phyloP scores from a whole-genome alignment of 2,888 invertebrate species.

The Drosophila kuntzei region DNA sequence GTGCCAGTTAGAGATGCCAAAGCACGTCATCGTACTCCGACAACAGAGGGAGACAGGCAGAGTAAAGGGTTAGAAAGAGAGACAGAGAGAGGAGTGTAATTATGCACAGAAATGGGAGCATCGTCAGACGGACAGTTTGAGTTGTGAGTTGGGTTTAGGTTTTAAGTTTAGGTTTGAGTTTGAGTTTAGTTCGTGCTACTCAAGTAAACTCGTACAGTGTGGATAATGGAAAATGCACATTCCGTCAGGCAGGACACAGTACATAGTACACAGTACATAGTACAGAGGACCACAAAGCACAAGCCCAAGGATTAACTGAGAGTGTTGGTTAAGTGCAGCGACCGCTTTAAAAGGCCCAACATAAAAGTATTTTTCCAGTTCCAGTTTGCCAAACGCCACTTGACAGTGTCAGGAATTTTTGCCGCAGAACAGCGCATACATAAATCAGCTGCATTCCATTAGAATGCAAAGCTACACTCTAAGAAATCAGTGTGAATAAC shows the following conservation, averaged over 20 bases:
- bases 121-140: conserved; percentile 28
- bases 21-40: conserved; percentile 57
- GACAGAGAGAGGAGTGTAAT: conserved; percentile 40
- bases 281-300: conserved; percentile 64
- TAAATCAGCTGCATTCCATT: conserved; percentile 36
- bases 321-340: conserved; percentile 52
- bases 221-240: conserved; percentile 75
- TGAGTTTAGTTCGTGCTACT: conserved; percentile 57
- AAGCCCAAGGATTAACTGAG: conserved; percentile 67
- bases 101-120: conserved; percentile 74
- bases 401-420: conserved; percentile 49
- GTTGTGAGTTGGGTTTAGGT: conserved; percentile 4
- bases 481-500: background rate
- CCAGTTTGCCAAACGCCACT: conserved; percentile 29
- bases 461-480: conserved; percentile 4
- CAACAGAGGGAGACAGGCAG: conserved; percentile 18
- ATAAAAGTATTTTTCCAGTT: conserved; percentile 39
- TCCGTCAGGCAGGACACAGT: conserved; percentile 54
- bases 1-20: conserved; percentile 76
- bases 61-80: background rate
- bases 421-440: conserved; percentile 31
- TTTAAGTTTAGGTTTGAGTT: conserved; percentile 1
- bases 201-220: conserved; percentile 47
- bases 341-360: conserved; percentile 38
- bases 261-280: conserved; percentile 21